These are phyloP conservation scores for Agriopis leucophaearia DNA, from an alignment of 2,888 invertebrate genomes.

Conservation along the genomic window DNA sequence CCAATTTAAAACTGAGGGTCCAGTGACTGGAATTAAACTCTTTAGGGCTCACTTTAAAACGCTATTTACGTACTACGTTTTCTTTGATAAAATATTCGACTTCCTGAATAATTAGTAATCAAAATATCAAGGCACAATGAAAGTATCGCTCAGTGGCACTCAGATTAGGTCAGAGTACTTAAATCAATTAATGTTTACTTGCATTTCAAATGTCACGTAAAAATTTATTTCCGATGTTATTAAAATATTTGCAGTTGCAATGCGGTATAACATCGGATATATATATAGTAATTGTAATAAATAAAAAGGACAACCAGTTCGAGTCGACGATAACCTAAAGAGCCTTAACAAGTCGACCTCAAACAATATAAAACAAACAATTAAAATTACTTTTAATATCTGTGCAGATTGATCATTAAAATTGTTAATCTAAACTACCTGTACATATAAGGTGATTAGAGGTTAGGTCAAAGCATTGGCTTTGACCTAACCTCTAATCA, in stretches of 20 bases:
- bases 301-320: slow-evolving; percentile 55
- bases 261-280: slow-evolving; percentile 22
- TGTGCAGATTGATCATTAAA: slow-evolving; percentile 7
- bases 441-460: slow-evolving; percentile 5
- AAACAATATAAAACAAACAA: slow-evolving; percentile 35
- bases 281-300: slow-evolving; percentile 23
- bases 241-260: slow-evolving; percentile 23
- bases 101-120: slow-evolving; percentile 29
- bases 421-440: background rate
- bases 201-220: slow-evolving; percentile 29
- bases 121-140: slow-evolving; percentile 35
- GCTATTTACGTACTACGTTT: background rate
- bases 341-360: slow-evolving; percentile 50
- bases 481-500: slow-evolving; percentile 11
- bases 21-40: slow-evolving; percentile 22
- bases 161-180: slow-evolving; percentile 34
- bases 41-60: background rate
- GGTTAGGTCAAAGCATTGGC: slow-evolving; percentile 14
- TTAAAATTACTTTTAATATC: slow-evolving; percentile 9
- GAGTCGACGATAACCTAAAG: slow-evolving; percentile 51
- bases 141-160: slow-evolving; percentile 11
- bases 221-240: slow-evolving; percentile 30
- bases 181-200: slow-evolving; percentile 16
- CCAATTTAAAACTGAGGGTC: slow-evolving; percentile 62
- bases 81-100: background rate